Base-by-base conservation (phyloP, 2,888 invertebrate genomes). In the Oscheius sp. region DNA sequence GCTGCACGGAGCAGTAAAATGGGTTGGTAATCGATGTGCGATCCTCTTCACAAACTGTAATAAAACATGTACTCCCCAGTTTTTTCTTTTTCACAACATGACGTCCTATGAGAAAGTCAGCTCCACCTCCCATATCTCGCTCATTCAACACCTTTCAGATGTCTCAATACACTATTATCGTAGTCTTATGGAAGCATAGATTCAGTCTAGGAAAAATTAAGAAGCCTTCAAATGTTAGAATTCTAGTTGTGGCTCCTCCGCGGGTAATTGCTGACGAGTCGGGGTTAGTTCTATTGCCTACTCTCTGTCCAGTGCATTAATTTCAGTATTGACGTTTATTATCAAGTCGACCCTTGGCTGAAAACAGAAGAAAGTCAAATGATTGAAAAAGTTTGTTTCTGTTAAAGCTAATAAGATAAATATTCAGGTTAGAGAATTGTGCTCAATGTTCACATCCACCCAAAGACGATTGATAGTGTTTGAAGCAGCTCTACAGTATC, bases 321-420 rank as follows among this genome's bases (percentile, higher is more conserved):
- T 79, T 82, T 57, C 60, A 86, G 86, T 59, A 78, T 86, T 50
- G 86, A 86, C 66, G 79, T 85, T 9, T 82, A 82, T 72, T 84
- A 85, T 58, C 84, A 86, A 78, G 84, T 86, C 33, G 86, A 86
- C 58, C 80, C 84, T 1, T 86, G 85, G 29, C 81, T 86, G 51
- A 78, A 82, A 50, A 68, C 62, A 11, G 86, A 86, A 65, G 81
- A 83, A 68, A 79, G 79, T 51, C 80, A 80, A 7, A 66, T 86
- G 32, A 78, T 85, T 58, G 81, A 84, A 50, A 86, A 87, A 75
- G 84, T 80, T 35, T 11, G 47, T 21, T 21, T 21, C 21, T 21
- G 21, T 21, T 21, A 21, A 21, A 21, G 21, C 51, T 9, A 29
- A 5, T 3, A 32, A 29, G 33, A 5, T 13, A 42, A 51, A n/a